A percentile compares a stretch with the other conserved stretches of the same genome.
Conservation (phyloP, 2,113 vertebrate genomes). For the Tinamus guttatus region DNA sequence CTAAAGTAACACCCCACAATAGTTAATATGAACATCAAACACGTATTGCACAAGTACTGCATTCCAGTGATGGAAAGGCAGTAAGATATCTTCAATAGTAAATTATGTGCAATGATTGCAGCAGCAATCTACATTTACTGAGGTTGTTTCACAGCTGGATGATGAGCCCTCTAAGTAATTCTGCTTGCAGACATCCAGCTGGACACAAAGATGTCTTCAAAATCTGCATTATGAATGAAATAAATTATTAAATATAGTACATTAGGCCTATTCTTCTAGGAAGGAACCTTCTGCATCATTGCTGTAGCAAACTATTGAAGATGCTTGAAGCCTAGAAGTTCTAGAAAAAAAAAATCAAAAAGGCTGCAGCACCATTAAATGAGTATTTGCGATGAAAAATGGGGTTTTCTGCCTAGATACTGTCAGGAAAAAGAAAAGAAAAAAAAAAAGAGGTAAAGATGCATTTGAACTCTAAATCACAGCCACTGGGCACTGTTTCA, state of each 20-base stretch:
- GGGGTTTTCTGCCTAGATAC: not conserved
- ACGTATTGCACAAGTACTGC: not conserved
- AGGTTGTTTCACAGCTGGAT: not conserved
- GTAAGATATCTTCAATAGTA: not conserved
- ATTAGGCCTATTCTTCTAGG: not conserved
- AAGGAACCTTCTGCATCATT: not conserved
- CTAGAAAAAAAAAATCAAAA: not conserved
- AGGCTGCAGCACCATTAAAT: not conserved
- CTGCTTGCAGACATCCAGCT: not conserved
- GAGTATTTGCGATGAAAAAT: not conserved
- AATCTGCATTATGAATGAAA: not conserved
- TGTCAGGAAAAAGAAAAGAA: not conserved
- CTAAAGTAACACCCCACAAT: not conserved
- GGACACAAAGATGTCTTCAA: not conserved
- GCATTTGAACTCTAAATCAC: conserved; percentile 1
- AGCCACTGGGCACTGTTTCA: not conserved
- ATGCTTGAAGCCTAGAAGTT: not conserved
- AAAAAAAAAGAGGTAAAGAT: not conserved
- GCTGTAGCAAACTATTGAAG: not conserved
- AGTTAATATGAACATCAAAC: not conserved
- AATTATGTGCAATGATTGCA: not conserved
- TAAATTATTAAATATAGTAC: conserved; percentile 17
- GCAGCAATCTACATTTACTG: not conserved
- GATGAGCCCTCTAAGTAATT: not conserved
- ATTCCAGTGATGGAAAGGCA: not conserved